Base-by-base conservation (phyloP, 2,113 vertebrate genomes). In the Callospermophilus lateralis region DNA sequence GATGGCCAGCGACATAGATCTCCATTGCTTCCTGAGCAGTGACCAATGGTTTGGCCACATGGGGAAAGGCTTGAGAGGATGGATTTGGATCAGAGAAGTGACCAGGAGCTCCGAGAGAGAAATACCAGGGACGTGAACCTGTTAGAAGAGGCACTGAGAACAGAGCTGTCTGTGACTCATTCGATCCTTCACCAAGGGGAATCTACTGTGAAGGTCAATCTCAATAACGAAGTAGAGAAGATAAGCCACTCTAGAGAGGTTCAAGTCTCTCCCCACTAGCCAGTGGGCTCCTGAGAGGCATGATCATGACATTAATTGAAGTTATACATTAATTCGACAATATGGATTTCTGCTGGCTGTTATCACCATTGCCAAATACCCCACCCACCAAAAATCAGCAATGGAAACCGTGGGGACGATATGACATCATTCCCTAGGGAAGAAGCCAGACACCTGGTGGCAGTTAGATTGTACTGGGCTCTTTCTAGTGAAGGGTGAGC, bases 371-470 rank as follows among this genome's bases (percentile, higher is more conserved):
- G 34, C 55, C 80, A 97, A 84, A 90, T 15, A 7, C 0, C 19
- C 74, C 32, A 78, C 42, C 76, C 88, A 34, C 85, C 92, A 84
- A 76, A 76, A 90, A 90, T 51, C 30, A 77, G 48, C 79, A n/a
- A 83, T 45, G n/a, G n/a, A 92, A 92, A 92, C 37, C 0, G 8
- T 11, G 34, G 42, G n/a, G n/a, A 32, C 42, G 83, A 87, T 30
- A 90, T 37, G n/a, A 11, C 72, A 51, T 32, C 22, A 4, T 80
- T 55, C 30, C 70, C 24, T 42, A 72, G 30, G 72, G 76, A 84
- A 22, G 8, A 6, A 53, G 65, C 24, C 72, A n/a, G 32, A 58
- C 6, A 87, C 15, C 22, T 67, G 58, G 22, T 58, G 53, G 24
- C 53, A 20, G 32, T 90, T n/a, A 55, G 5, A 32, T 67, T 91